phyloP scores from a whole-genome alignment of 2,797 vertebrate genomes.

The Pseudopleuronectes americanus region DNA sequence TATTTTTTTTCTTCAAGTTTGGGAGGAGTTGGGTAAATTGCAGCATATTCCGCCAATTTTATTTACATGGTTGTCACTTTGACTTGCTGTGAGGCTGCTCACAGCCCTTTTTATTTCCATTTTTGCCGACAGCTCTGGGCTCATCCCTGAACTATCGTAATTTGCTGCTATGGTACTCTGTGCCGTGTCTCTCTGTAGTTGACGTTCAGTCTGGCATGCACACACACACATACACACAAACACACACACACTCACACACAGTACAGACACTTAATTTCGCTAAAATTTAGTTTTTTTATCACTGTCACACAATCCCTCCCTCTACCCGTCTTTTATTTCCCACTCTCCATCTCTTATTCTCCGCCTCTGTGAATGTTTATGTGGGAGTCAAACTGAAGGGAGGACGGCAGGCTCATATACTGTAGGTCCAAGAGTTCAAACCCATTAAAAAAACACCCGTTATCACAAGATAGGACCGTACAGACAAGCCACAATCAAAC shows the following conservation, averaged over 20 bases:
- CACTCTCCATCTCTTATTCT: not conserved
- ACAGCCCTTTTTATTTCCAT: constrained; percentile 65
- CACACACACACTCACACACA: constrained; percentile 17
- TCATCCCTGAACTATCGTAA: constrained; percentile 71
- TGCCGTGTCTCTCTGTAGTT: constrained; percentile 40
- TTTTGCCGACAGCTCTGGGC: constrained; percentile 74
- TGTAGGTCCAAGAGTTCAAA: constrained; percentile 43
- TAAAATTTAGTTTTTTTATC: constrained; percentile 34
- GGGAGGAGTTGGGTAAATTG: constrained; percentile 57
- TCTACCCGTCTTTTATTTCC: constrained; percentile 4
- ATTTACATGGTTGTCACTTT: constrained; percentile 79
- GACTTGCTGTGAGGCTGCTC: constrained; percentile 61
- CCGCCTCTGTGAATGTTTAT: constrained; percentile 8
- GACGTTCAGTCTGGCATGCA: constrained; percentile 34
- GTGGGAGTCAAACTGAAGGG: constrained; percentile 56
- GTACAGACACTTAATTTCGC: constrained; percentile 37
- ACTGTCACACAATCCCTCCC: constrained; percentile 32
- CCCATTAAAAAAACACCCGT: constrained; percentile 18
- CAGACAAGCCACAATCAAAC: constrained; percentile 17
- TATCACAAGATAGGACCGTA: constrained; percentile 14
- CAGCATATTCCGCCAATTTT: constrained; percentile 64
- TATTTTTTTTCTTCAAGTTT: constrained; percentile 10
- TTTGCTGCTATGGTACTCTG: constrained; percentile 55
- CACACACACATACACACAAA: constrained; percentile 3
- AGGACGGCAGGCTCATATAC: constrained; percentile 9